Conservation (phyloP, 2,888 invertebrate species). For the Calameuta filiformis region DNA sequence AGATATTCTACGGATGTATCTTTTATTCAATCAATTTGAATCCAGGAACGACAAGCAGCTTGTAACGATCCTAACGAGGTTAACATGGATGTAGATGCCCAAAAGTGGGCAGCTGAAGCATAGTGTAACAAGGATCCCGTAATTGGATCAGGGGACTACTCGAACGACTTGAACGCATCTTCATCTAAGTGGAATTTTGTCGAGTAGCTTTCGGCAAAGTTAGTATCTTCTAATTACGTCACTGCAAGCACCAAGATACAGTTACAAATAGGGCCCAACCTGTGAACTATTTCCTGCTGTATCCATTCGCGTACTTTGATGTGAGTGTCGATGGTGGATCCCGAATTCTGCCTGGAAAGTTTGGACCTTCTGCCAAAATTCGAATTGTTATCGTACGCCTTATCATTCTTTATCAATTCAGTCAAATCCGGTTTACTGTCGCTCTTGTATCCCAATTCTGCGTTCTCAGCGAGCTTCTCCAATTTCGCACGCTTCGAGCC, state of each 20-base stretch:
- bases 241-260: conserved; percentile 21
- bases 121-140: neutral
- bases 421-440: conserved; percentile 62
- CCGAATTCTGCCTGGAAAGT: conserved; percentile 78
- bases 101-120: neutral
- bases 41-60: neutral
- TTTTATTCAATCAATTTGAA: neutral
- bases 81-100: neutral
- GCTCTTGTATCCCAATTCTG: conserved; percentile 68
- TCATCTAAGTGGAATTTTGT: neutral
- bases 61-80: neutral
- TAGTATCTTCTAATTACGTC: neutral
- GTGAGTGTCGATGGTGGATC: conserved; percentile 86
- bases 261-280: conserved; percentile 49
- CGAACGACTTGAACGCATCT: neutral
- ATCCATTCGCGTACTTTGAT: conserved; percentile 91
- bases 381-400: conserved; percentile 64
- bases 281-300: conserved; percentile 80
- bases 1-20: neutral
- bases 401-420: conserved; percentile 63
- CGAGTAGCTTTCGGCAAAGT: neutral
- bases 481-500: conserved; percentile 59
- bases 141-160: conserved; percentile 1
- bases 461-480: conserved; percentile 69
- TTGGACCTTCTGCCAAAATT: conserved; percentile 73